Base-by-base conservation (phyloP, 2,113 vertebrate genomes). In the Catagonus wagneri region DNA sequence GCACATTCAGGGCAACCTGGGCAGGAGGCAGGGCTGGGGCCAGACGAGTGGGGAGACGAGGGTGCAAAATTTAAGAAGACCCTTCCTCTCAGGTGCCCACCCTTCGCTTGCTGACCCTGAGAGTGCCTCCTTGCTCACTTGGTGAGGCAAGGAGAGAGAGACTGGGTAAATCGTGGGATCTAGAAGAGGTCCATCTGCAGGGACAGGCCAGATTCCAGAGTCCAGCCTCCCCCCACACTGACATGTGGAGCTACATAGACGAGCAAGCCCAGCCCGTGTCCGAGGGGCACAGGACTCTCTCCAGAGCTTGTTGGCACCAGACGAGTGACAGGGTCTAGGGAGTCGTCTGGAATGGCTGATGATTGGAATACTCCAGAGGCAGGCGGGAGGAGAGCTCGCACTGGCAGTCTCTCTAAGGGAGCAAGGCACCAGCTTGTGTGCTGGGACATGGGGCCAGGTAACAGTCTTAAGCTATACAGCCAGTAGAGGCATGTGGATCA, bases 221-320 rank as follows among this genome's bases (percentile, higher is more conserved):
- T 54, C 56, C 32, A 32, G 39, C 25, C 44, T 69, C 63, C 8
- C 61, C 39, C 80, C 56, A 60, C 58, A 32, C 54, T 39, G 54
- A 71, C 17, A n/a, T 2, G 1, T 0, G 15, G 52, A 68, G 20
- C 1, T 7, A 10, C 60, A 36, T n/a, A 32, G 36, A 22, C 5
- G 7, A 60, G 19, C 83, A 16, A 32, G 36, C 22, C 5, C 7
- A 60, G 19, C 83, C 22, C 74, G 32, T 36, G 54, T 68, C 74
- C 39, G 63, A 36, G 0, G 74, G 39, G 14, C 65, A 32, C 39
- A 25, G 63, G 80, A 60, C 6, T 61, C 23, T 16, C 32, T 71
- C 56, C 75, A 88, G 56, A 54, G 39, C 39, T 54, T 16, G 7
- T 25, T 14, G 74, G 17, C 19, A 25, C 39, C 32, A 71, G 36